These are phyloP conservation scores for Leguminivora glycinivorella DNA, from an alignment of 1,140 invertebrate species.

Conservation along the genomic window DNA sequence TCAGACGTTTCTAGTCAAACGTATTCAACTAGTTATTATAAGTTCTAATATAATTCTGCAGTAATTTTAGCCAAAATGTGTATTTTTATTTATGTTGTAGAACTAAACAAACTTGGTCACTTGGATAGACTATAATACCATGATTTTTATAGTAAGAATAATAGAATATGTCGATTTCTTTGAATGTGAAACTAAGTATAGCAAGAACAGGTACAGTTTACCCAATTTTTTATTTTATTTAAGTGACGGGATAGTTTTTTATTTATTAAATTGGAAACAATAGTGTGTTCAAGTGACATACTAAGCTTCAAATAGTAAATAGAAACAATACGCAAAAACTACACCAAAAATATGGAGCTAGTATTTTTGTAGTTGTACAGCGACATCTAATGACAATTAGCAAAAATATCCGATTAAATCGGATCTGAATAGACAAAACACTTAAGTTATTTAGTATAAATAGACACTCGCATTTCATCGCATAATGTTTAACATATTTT, in stretches of 20 bases:
- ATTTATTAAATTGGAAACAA: background rate
- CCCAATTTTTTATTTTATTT: background rate
- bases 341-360: conserved; percentile 3
- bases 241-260: background rate
- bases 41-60: conserved; percentile 47
- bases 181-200: background rate
- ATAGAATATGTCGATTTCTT: background rate
- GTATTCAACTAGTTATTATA: conserved; percentile 50
- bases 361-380: conserved; percentile 22
- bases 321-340: conserved; percentile 22
- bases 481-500: too few relatives aligned
- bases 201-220: background rate
- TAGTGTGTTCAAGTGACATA: conserved; percentile 16
- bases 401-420: conserved; percentile 67
- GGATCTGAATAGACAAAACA: conserved; percentile 42
- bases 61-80: conserved; percentile 50
- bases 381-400: conserved; percentile 42
- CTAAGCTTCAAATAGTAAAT: conserved; percentile 13
- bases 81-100: conserved; percentile 48
- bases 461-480: conserved; percentile 11
- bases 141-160: background rate
- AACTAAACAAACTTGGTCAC: conserved; percentile 42
- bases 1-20: conserved; percentile 71
- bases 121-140: conserved; percentile 1
- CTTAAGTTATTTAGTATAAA: conserved; percentile 24